phyloP scores from a whole-genome alignment of 2,888 invertebrate genomes.

The Octonoba sinensis region DNA sequence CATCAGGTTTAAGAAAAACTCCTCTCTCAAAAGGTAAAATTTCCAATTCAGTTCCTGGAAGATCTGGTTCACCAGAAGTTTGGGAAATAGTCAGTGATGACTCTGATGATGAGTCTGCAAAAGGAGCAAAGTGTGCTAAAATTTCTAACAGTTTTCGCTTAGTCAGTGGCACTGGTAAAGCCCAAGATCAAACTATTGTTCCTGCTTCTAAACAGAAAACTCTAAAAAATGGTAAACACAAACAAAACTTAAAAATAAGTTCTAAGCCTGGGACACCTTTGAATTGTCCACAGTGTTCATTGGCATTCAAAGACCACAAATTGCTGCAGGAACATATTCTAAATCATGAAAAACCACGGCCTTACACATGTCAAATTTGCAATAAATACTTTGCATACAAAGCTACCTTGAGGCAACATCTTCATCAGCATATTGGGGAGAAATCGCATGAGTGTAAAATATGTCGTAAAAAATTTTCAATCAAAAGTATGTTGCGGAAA shows the following conservation, averaged over 20 bases:
- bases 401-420: slow-evolving; percentile 42
- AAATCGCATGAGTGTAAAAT: slow-evolving; percentile 44
- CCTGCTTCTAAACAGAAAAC: not conserved
- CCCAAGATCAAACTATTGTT: not conserved
- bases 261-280: slow-evolving; percentile 5
- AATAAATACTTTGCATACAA: slow-evolving; percentile 46
- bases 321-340: slow-evolving; percentile 29
- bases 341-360: slow-evolving; percentile 38
- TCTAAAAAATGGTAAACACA: too few relatives aligned
- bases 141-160: slow-evolving; percentile 16
- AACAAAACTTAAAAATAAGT: not conserved
- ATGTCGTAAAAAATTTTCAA: slow-evolving; percentile 49
- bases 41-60: not conserved
- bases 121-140: slow-evolving; percentile 16
- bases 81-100: slow-evolving; percentile 48
- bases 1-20: not conserved
- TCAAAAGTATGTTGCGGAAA: slow-evolving; percentile 41
- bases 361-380: slow-evolving; percentile 49
- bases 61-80: slow-evolving; percentile 30
- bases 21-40: not conserved
- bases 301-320: slow-evolving; percentile 22
- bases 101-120: slow-evolving; percentile 28
- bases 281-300: slow-evolving; percentile 25
- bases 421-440: slow-evolving; percentile 46
- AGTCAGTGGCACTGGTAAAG: not conserved